Base-by-base conservation (phyloP, 2,113 vertebrate genomes). In the Scatophagus argus region DNA sequence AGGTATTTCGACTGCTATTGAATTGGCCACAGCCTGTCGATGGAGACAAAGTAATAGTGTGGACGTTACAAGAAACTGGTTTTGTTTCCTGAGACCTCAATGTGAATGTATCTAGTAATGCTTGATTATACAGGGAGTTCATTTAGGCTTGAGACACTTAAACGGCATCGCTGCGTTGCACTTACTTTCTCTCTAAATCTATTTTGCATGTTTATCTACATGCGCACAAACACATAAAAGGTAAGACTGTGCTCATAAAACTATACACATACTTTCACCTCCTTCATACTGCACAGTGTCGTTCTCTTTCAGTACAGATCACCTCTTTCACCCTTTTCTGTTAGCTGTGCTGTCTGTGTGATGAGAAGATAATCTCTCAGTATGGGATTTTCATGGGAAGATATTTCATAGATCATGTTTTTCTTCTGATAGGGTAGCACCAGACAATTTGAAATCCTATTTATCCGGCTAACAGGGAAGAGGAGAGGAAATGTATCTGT, bases 401-500 rank as follows among this genome's bases (percentile, higher is more conserved):
- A 86, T 88, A 86, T 93, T 91, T 90, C 81, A 89, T 90, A 90
- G 82, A 83, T 89, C 74, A 77, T 81, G 52, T 91, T 88, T 88
- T 87, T 78, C 73, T 54, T 76, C 69, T 87, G 73, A 83, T 92
- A 78, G 77, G 76, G 81, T 81, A 74, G 71, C 74, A 83, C 38
- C 86, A 89, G 83, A 87, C 89, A 89, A 91, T 94, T 88, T 92
- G 71, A 93, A 91, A 86, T 91, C 81, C 76, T 92, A 86, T 89
- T 86, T 91, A 90, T 89, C 84, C 64, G 54, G 77, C 79, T 81
- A 88, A 86, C 77, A 85, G 87, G 74, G 67, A 83, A 90, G 68
- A 81, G 71, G 74, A 91, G 60, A 88, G 81, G 82, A 89, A 92
- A 88, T 85, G 51, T 89, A 87, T 89, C 74, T 87, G 73, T 61